These are phyloP conservation scores for Papilio machaon DNA, from an alignment of 1,140 invertebrate species.

Conservation along the genomic window DNA sequence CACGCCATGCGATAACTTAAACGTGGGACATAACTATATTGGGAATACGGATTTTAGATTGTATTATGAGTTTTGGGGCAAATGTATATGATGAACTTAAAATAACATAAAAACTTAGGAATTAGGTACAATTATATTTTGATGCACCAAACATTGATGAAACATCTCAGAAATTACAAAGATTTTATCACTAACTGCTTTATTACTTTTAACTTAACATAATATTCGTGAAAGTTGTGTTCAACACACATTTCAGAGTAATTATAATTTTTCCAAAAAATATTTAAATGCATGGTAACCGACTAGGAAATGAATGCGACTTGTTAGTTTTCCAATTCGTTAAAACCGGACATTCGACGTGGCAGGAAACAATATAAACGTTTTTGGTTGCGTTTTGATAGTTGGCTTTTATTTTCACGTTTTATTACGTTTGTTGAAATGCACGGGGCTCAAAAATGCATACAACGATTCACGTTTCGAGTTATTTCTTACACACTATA, in stretches of 20 bases:
- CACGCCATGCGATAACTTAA: not conserved
- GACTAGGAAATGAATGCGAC: conserved; percentile 33
- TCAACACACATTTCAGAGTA: not conserved
- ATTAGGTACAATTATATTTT: no score
- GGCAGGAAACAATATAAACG: conserved; percentile 40
- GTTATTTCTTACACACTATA: not conserved
- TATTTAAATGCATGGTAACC: conserved; percentile 7
- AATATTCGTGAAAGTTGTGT: no score
- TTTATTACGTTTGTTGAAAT: not conserved
- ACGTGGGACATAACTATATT: not conserved
- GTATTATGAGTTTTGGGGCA: not conserved
- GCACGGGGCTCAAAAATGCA: conserved; percentile 4
- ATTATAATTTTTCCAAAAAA: not conserved
- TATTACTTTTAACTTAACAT: no score
- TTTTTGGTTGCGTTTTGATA: conserved; percentile 32
- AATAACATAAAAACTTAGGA: no score
- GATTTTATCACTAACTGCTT: no score
- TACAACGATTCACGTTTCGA: not conserved
- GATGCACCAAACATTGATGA: no score
- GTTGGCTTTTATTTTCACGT: conserved; percentile 1
- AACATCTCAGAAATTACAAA: no score
- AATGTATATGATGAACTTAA: not conserved
- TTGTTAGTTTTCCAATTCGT: conserved; percentile 40
- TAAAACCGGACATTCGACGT: conserved; percentile 40
- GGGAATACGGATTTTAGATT: not conserved